Evolutionary conservation across 2,113 vertebrate genomes (phyloP).

Genomic region (Potamarius usumacintae): DNA sequence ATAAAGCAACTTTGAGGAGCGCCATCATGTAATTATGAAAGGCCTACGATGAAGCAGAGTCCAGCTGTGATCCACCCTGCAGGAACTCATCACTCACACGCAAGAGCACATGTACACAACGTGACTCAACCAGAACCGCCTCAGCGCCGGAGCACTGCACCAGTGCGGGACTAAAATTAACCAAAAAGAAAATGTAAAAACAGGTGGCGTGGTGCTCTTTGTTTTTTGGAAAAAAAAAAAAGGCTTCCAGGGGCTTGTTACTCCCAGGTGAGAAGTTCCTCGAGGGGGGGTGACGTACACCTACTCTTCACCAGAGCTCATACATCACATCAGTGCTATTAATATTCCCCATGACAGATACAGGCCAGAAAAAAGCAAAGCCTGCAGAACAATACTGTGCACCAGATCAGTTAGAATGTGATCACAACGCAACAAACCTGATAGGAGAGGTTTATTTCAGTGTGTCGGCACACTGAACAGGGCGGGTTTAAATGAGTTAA

Average conservation of each 20-base stretch:
- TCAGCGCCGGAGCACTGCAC: not conserved
- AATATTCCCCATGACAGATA: constrained; percentile 62
- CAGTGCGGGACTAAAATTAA: not conserved
- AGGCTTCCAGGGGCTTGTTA: constrained; percentile 33
- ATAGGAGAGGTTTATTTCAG: constrained; percentile 17
- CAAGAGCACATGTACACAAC: not conserved
- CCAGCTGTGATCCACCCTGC: not conserved
- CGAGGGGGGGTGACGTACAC: constrained; percentile 36
- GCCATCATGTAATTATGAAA: not conserved
- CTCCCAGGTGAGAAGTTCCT: constrained; percentile 40
- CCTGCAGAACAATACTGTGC: constrained; percentile 50
- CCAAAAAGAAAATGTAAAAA: constrained; percentile 6
- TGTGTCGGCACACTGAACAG: not conserved
- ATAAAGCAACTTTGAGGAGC: not conserved
- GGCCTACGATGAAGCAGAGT: not conserved
- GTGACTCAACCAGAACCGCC: not conserved
- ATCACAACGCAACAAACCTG: constrained; percentile 49
- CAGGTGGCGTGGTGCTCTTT: constrained; percentile 28
- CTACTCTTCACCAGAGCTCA: constrained; percentile 43
- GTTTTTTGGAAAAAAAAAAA: not conserved
- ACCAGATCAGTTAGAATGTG: constrained; percentile 50
- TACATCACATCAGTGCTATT: constrained; percentile 55
- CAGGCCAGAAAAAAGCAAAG: constrained; percentile 52
- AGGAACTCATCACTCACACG: not conserved
- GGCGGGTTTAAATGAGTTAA: not conserved